Conservation (phyloP, 1,140 invertebrate species). For the Heliconius nattereri region DNA sequence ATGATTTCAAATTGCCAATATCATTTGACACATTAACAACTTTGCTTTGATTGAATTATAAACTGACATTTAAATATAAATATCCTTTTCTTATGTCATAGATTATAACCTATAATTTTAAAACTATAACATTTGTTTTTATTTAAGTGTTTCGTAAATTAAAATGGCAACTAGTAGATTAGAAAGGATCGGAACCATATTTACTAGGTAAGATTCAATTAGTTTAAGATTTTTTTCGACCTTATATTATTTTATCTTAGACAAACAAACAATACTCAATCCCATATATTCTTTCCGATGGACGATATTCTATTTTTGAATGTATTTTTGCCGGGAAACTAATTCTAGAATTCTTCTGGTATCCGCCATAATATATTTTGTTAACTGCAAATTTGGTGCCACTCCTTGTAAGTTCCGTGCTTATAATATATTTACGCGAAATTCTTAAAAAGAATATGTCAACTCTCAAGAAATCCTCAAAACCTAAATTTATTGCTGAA, state of each 20-base stretch:
- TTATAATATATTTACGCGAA: neutral
- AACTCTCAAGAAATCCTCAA: constrained; percentile 48
- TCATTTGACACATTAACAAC: neutral
- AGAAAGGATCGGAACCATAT: constrained; percentile 88
- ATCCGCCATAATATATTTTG: neutral
- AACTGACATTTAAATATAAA: constrained; percentile 2
- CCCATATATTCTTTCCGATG: neutral
- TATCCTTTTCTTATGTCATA: neutral
- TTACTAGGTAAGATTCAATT: constrained; percentile 81
- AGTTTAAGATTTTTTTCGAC: constrained; percentile 9
- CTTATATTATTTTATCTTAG: constrained; percentile 22
- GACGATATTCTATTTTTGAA: constrained; percentile 15
- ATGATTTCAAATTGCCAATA: neutral
- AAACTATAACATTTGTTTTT: neutral
- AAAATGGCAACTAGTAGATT: constrained; percentile 82
- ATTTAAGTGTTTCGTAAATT: neutral
- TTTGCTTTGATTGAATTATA: neutral
- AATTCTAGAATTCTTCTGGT: neutral
- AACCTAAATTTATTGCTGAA: constrained; percentile 59
- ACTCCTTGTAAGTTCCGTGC: neutral
- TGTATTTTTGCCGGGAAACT: constrained; percentile 12
- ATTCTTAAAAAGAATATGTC: constrained; percentile 46
- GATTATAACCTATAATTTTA: neutral
- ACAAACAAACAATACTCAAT: constrained; percentile 20
- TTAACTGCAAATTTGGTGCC: neutral